phyloP scores from a whole-genome alignment of 1,140 invertebrate species.

The Bombus turneri region DNA sequence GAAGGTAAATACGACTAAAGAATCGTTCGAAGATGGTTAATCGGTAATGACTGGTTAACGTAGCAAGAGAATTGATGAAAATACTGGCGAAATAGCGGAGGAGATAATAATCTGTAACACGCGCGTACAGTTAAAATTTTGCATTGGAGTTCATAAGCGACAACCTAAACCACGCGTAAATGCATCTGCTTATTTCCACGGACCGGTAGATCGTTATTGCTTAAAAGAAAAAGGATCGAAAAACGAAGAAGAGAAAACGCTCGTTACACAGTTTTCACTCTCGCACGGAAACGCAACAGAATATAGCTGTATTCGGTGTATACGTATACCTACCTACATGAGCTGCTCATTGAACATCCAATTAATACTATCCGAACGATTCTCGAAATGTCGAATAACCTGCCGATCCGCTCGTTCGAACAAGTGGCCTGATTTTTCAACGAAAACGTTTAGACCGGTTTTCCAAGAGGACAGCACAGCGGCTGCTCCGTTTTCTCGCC shows the following conservation, averaged over 20 bases:
- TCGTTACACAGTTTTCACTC: neutral
- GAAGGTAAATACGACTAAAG: too few relatives aligned
- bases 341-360: neutral
- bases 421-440: neutral
- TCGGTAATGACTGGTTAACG: neutral
- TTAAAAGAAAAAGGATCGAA: neutral
- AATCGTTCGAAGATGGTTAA: too few relatives aligned
- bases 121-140: too few relatives aligned
- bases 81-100: neutral
- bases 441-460: constrained; percentile 12
- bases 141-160: neutral
- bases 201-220: neutral
- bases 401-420: neutral
- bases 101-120: neutral
- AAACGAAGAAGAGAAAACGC: neutral
- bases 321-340: neutral
- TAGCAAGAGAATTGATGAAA: neutral
- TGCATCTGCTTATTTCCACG: neutral
- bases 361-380: neutral
- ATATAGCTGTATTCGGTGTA: neutral
- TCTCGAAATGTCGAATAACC: constrained; percentile 5
- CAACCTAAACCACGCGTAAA: neutral
- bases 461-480: neutral
- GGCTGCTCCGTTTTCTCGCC: neutral
- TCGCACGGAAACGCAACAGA: neutral